Percentiles rank a stretch among this genome's conserved stretches.
Evolutionary conservation across 2,888 invertebrate species (phyloP).

Genomic region (Cheilosia soror): DNA sequence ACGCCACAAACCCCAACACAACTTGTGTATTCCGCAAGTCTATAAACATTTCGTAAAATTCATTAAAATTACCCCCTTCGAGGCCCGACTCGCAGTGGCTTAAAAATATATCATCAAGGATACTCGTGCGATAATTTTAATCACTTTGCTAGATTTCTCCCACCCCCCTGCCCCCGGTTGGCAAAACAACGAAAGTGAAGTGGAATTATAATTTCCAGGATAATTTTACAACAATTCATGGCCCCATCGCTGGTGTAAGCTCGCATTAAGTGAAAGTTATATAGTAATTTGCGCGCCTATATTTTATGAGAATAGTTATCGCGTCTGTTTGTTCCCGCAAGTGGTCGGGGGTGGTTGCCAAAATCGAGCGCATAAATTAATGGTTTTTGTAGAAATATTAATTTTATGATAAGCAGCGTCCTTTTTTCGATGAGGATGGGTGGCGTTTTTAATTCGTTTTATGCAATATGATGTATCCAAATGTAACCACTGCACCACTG

Average conservation of each 20-base stretch:
- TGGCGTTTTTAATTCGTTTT: conserved; percentile 15
- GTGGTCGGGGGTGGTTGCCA: conserved; percentile 3
- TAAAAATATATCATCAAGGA: conserved; percentile 58
- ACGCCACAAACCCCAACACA: not conserved
- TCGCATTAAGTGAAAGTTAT: conserved; percentile 57
- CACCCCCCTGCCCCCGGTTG: not conserved
- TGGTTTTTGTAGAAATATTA: conserved; percentile 25
- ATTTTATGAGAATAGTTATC: conserved; percentile 27
- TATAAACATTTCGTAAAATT: conserved; percentile 69
- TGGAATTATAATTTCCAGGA: conserved; percentile 64
- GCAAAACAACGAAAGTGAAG: conserved; percentile 52
- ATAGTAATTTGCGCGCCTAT: conserved; percentile 43
- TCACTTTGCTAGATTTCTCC: conserved; percentile 65
- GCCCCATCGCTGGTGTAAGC: not conserved
- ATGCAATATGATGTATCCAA: conserved; percentile 12
- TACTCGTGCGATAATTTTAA: conserved; percentile 73
- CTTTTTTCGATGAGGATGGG: not conserved
- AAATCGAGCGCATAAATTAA: conserved; percentile 50
- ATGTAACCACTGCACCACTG: conserved; percentile 47
- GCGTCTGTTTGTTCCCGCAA: conserved; percentile 9
- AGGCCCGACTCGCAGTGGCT: conserved; percentile 5
- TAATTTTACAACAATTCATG: conserved; percentile 63
- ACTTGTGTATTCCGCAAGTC: conserved; percentile 35
- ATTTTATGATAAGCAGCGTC: conserved; percentile 46
- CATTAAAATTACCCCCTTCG: conserved; percentile 66